Evolutionary conservation across 1,140 invertebrate genomes (phyloP), one percentile per base, ranked within the genome.

Genomic region (Holotrichia oblita): DNA sequence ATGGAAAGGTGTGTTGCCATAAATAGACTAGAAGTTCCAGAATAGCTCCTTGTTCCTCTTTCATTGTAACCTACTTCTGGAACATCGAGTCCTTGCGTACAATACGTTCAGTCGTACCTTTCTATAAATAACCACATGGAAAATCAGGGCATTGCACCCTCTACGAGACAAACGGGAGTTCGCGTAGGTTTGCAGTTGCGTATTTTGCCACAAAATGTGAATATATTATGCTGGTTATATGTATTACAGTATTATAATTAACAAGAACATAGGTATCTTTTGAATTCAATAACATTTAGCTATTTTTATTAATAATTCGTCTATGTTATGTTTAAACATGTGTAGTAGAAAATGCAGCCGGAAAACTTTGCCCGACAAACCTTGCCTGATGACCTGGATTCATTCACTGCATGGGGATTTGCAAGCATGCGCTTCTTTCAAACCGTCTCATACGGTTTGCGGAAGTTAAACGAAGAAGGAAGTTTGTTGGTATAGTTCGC

Each of bases 51-150:
- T 55, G 48, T 55, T 55, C 17, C n/a, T 34, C 61, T 20, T 14
- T 34, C 61, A 69, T 69, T 69, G 61, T 69, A 69, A 69, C 61
- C 61, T 69, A 69, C 61, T 69, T 69, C 7, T 14, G 61, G 22
- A 27, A 34, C 20, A 22, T 9, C 22, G 48, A n/a, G 14, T 55
- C 48, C 48, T 14, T 55, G 14, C 48, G 48, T 55, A 55, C 48
- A 55, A 55, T 69, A 69, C 22, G 61, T 22, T 24, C 61, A 55
- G 22, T 20, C 22, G 22, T 27, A 27, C 22, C 22, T 34, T 4
- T 69, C 48, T 69, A 69, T 69, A 69, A 69, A 69, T 69, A 69
- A 69, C 61, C 61, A 69, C 27, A 69, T 20, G 20, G 61, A 69
- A 24, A 69, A 69, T 34, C 61, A 69, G 61, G 61, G 61, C 61